Evolutionary conservation across 2,797 vertebrate species (phyloP).

Genomic region (Euthynnus affinis): DNA sequence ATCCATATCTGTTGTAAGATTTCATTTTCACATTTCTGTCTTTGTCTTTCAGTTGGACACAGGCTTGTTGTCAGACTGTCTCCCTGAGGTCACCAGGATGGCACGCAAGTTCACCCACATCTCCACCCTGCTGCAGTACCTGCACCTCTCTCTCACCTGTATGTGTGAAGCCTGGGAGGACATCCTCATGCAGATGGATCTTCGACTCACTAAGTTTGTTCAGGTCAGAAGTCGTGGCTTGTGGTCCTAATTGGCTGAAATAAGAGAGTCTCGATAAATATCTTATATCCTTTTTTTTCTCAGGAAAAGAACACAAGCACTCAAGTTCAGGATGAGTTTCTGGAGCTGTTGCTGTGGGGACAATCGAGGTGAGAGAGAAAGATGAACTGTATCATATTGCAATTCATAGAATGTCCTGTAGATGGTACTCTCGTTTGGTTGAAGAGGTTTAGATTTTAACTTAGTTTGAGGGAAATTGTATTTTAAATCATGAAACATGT

Average conservation of each 20-base stretch:
- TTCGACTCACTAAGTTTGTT: conserved; percentile 96
- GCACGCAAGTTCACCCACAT: conserved; percentile 98
- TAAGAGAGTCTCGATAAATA: not conserved
- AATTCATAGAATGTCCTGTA: conserved; percentile 41
- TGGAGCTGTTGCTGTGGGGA: conserved; percentile 97
- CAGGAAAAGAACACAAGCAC: conserved; percentile 98
- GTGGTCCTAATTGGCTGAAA: not conserved
- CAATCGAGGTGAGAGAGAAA: conserved; percentile 91
- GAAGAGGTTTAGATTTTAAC: not conserved
- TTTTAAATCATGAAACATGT: conserved; percentile 1
- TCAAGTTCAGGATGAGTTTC: conserved; percentile 98
- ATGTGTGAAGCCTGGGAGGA: conserved; percentile 99
- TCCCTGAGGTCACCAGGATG: conserved; percentile 97
- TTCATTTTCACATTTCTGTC: not conserved
- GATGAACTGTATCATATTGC: not conserved
- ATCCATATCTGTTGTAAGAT: not conserved
- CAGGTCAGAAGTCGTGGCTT: conserved; percentile 85
- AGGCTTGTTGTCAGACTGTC: conserved; percentile 91
- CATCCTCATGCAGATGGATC: conserved; percentile 98
- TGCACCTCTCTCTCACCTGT: conserved; percentile 94
- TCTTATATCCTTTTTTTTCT: conserved; percentile 6
- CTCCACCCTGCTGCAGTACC: conserved; percentile 96
- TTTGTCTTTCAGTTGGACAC: conserved; percentile 90
- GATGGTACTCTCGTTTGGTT: conserved; percentile 24
- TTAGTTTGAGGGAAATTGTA: not conserved